phyloP scores from a whole-genome alignment of 2,797 vertebrate genomes.

The Sebastes vulpes region DNA sequence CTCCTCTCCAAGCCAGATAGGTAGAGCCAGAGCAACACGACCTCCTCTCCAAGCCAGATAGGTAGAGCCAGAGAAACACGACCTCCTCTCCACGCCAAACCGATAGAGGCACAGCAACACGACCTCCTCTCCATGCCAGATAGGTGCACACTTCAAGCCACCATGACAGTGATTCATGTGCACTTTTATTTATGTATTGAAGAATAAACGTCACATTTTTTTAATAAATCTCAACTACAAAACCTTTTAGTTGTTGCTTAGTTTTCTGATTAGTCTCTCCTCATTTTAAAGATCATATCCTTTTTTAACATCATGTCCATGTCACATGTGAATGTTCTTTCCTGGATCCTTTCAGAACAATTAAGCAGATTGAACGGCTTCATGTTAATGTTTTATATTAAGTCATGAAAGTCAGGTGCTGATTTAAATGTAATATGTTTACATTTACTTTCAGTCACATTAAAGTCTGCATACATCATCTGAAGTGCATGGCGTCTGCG shows the following conservation, averaged over 20 bases:
- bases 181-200: background rate
- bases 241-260: background rate
- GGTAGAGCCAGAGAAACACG: accelerated
- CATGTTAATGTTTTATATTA: background rate
- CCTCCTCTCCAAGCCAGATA: accelerated
- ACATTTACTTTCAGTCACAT: background rate
- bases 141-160: background rate
- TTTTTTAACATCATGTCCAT: background rate
- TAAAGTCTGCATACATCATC: constrained; percentile 11
- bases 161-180: background rate
- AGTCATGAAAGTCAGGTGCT: background rate
- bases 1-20: too few relatives aligned
- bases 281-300: background rate
- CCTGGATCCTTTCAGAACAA: background rate
- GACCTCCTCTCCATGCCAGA: too few relatives aligned
- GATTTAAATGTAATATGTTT: background rate
- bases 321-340: too few relatives aligned
- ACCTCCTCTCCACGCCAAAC: too few relatives aligned
- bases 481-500: background rate
- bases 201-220: background rate
- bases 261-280: background rate
- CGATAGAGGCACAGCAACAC: too few relatives aligned
- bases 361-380: background rate
- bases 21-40: accelerated
- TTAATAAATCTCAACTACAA: background rate